Evolutionary conservation across 1,140 invertebrate genomes (phyloP).

Genomic region (Psilanteris sp.): DNA sequence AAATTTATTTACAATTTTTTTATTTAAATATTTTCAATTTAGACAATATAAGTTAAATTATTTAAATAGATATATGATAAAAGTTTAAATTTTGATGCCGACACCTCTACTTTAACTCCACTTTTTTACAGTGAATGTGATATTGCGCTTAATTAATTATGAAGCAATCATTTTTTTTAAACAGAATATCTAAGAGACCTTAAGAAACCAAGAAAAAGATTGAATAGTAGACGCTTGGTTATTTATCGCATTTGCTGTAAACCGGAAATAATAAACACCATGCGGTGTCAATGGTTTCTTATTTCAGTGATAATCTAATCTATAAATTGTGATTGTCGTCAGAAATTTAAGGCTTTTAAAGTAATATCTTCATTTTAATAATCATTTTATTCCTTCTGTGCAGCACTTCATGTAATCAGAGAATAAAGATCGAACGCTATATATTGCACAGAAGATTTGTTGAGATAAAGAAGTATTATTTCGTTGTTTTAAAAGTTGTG

Average conservation of each 20-base stretch:
- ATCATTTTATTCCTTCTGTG: neutral
- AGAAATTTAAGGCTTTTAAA: conserved; percentile 14
- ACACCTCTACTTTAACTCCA: too few relatives aligned
- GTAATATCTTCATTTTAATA: neutral
- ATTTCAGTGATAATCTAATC: conserved; percentile 14
- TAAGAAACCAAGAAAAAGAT: conserved; percentile 56
- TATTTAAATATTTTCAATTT: too few relatives aligned
- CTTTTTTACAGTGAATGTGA: too few relatives aligned
- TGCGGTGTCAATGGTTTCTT: conserved; percentile 43
- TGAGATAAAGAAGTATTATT: too few relatives aligned
- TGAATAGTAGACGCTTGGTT: conserved; percentile 22
- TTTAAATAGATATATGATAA: too few relatives aligned
- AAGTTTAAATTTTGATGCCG: too few relatives aligned
- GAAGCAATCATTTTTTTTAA: neutral
- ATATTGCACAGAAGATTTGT: too few relatives aligned
- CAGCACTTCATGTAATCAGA: neutral
- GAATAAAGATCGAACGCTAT: neutral
- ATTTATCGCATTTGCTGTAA: conserved; percentile 20
- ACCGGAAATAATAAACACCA: too few relatives aligned
- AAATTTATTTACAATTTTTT: too few relatives aligned
- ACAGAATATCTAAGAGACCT: conserved; percentile 46
- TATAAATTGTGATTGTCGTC: conserved; percentile 32
- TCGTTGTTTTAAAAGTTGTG: too few relatives aligned
- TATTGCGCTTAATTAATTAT: too few relatives aligned
- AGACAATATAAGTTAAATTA: too few relatives aligned